Evolutionary conservation across 92 coral and sea anemone genomes (phyloP).

Genomic region (Porites rus): DNA sequence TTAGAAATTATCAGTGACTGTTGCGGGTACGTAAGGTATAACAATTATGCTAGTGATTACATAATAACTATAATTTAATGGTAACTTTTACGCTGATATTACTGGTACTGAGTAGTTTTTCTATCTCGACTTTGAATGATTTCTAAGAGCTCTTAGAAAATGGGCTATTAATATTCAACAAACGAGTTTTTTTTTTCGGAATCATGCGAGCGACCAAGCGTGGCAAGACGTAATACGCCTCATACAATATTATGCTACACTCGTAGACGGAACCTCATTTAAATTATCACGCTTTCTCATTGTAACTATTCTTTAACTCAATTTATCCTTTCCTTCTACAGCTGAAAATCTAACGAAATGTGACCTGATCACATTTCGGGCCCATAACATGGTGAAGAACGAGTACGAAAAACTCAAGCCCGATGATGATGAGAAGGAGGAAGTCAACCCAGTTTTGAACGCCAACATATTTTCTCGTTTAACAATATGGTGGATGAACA

Average conservation of each 20-base stretch:
- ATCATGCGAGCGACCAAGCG: not conserved
- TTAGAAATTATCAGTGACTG: too few relatives aligned
- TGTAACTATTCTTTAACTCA: not conserved
- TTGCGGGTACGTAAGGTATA: too few relatives aligned
- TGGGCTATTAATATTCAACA: too few relatives aligned
- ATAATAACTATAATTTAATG: too few relatives aligned
- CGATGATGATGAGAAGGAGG: slow-evolving; percentile 65
- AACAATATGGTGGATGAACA: slow-evolving; percentile 95
- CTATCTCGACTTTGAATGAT: too few relatives aligned
- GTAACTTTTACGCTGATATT: too few relatives aligned
- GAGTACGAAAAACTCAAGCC: slow-evolving; percentile 73
- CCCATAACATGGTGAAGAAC: slow-evolving; percentile 67
- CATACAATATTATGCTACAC: not conserved
- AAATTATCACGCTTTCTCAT: too few relatives aligned
- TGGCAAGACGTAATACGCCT: not conserved
- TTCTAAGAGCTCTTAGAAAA: too few relatives aligned
- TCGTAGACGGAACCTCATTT: not conserved
- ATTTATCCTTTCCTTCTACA: not conserved
- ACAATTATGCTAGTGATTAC: too few relatives aligned
- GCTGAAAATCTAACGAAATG: slow-evolving; percentile 21
- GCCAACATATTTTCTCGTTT: slow-evolving; percentile 84
- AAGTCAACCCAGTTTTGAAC: slow-evolving; percentile 78
- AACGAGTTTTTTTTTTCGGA: too few relatives aligned
- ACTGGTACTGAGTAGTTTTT: too few relatives aligned
- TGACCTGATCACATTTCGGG: slow-evolving; percentile 1